Percentiles rank a stretch among this genome's conserved stretches.
These are phyloP conservation scores for Phasianus colchicus DNA, from an alignment of 2,113 vertebrate genomes.

Conservation along the genomic window DNA sequence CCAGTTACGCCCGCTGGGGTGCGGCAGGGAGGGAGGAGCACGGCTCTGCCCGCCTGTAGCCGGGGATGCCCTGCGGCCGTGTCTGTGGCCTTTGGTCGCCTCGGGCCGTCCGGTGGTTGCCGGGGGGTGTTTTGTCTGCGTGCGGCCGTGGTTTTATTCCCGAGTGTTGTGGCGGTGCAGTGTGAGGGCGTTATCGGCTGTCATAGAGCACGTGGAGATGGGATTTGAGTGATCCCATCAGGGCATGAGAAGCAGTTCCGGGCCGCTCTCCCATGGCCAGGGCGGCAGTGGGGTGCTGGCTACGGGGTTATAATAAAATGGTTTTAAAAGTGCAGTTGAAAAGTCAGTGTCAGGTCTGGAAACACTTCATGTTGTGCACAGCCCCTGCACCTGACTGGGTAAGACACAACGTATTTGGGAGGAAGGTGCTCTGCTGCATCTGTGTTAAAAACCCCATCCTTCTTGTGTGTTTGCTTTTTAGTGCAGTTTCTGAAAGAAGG, in stretches of 20 bases:
- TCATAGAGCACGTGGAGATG: rapidly evolving
- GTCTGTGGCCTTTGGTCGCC: no score
- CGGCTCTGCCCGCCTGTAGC: background rate
- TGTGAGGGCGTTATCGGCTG: rapidly evolving
- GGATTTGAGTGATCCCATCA: rapidly evolving
- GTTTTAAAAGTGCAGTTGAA: rapidly evolving
- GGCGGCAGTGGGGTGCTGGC: background rate
- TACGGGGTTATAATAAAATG: rapidly evolving
- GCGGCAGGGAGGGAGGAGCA: no score
- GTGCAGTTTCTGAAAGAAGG: background rate
- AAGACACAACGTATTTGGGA: rapidly evolving
- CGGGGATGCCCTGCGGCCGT: background rate
- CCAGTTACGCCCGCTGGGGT: background rate
- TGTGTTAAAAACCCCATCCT: background rate
- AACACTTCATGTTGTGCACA: rapidly evolving
- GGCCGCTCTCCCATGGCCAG: rapidly evolving
- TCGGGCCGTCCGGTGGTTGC: no score
- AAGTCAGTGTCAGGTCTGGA: no score
- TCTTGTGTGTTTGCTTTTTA: background rate
- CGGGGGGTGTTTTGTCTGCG: background rate
- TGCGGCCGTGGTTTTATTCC: rapidly evolving
- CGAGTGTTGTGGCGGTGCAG: no score
- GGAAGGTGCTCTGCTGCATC: rapidly evolving
- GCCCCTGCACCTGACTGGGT: background rate
- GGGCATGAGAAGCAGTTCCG: rapidly evolving